Percentiles rank a stretch among this genome's conserved stretches.
Evolutionary conservation across 2,797 vertebrate genomes (phyloP).

Genomic region (Naso thynnoides): DNA sequence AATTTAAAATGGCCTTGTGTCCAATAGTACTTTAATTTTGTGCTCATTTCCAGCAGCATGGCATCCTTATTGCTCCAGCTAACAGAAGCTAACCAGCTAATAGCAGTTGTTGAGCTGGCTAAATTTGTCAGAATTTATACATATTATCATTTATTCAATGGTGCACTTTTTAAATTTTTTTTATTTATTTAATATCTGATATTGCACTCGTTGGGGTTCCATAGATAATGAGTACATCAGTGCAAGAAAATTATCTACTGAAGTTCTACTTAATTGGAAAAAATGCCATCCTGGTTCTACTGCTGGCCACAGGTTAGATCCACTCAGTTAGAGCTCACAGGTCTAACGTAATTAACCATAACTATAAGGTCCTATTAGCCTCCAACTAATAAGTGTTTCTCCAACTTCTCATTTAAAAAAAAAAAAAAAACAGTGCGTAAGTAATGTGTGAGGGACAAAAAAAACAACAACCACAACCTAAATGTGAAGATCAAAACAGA

Average conservation of each 20-base stretch:
- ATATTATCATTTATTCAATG: neutral
- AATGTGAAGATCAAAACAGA: constrained; percentile 57
- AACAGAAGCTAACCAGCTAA: neutral
- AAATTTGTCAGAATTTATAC: too few relatives aligned
- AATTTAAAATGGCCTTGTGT: too few relatives aligned
- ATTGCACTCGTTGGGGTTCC: neutral
- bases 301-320: neutral
- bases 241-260: neutral
- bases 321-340: neutral
- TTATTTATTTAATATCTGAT: neutral
- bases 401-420: constrained; percentile 11
- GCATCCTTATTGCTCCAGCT: neutral
- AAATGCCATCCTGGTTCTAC: neutral
- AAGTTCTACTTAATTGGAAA: constrained; percentile 1
- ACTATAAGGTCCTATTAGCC: constrained; percentile 10
- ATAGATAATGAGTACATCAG: neutral
- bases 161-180: too few relatives aligned
- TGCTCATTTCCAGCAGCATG: neutral
- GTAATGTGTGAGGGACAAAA: neutral
- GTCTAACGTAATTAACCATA: too few relatives aligned
- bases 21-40: neutral
- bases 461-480: constrained; percentile 15
- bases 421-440: too few relatives aligned
- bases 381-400: constrained; percentile 19
- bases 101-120: neutral